Conservation (phyloP, 2,888 invertebrate species). For the Sesia apiformis region DNA sequence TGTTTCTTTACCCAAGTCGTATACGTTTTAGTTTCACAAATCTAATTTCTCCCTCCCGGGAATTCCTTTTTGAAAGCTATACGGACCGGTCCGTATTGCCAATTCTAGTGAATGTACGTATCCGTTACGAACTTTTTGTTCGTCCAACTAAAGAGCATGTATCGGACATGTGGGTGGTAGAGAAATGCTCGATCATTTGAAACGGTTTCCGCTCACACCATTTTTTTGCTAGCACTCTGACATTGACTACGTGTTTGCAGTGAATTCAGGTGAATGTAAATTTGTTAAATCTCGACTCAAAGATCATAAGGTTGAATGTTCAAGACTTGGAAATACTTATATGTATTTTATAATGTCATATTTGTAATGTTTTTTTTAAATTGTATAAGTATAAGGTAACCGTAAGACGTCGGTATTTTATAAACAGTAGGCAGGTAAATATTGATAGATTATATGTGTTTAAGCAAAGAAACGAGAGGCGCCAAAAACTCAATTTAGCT, state of each 20-base stretch:
- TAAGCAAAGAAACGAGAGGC: constrained; percentile 8
- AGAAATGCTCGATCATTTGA: not conserved
- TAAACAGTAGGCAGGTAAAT: no score
- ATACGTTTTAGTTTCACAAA: constrained; percentile 64
- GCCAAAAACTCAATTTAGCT: constrained; percentile 25
- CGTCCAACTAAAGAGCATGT: constrained; percentile 6
- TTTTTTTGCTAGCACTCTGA: not conserved
- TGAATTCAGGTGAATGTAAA: no score
- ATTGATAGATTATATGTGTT: not conserved
- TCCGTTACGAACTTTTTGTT: constrained; percentile 10
- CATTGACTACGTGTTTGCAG: no score
- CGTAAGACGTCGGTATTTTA: no score
- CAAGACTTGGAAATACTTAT: no score
- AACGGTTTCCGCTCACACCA: not conserved
- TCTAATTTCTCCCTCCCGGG: constrained; percentile 56
- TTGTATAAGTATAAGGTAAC: no score
- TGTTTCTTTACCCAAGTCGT: constrained; percentile 13
- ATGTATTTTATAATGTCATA: no score
- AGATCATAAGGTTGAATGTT: no score
- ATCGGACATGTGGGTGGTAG: constrained; percentile 4
- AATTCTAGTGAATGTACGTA: constrained; percentile 30
- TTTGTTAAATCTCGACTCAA: no score
- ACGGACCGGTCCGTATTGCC: constrained; percentile 46
- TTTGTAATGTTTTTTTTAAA: no score
- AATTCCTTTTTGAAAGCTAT: constrained; percentile 62